Percentiles rank a stretch among this genome's conserved stretches.
Conservation (phyloP, 1,140 invertebrate species). For the Archivesica marissinica region DNA sequence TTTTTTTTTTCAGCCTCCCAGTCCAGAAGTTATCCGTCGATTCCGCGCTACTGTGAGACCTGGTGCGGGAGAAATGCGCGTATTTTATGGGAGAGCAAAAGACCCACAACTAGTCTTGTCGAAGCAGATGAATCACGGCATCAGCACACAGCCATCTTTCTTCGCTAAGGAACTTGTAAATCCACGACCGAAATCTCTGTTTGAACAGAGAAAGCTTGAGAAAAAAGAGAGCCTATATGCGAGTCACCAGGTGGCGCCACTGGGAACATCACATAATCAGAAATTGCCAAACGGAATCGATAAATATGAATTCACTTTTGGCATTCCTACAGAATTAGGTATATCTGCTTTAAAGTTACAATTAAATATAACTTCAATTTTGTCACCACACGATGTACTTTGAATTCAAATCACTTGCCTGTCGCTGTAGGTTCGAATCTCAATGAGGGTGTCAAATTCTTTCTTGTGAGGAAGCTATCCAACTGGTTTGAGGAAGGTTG, state of each 20-base stretch:
- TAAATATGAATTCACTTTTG: constrained; percentile 79
- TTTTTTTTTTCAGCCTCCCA: constrained; percentile 75
- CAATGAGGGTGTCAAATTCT: too few relatives aligned
- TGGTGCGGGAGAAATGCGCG: constrained; percentile 79
- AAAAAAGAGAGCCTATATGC: constrained; percentile 80
- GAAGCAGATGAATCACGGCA: constrained; percentile 81
- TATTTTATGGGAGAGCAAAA: constrained; percentile 82
- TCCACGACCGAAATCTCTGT: constrained; percentile 80
- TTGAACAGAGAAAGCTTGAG: constrained; percentile 77
- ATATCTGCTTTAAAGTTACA: too few relatives aligned
- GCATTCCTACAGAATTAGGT: constrained; percentile 80
- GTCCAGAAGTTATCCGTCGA: constrained; percentile 78
- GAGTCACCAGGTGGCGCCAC: constrained; percentile 77
- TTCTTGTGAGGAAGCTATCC: too few relatives aligned
- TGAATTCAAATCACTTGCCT: too few relatives aligned
- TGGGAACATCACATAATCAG: constrained; percentile 80
- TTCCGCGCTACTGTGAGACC: constrained; percentile 79
- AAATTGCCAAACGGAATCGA: constrained; percentile 78
- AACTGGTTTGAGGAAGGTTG: too few relatives aligned
- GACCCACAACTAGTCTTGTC: constrained; percentile 82
- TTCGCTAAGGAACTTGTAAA: constrained; percentile 79
- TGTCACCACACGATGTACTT: too few relatives aligned
- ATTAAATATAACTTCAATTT: too few relatives aligned
- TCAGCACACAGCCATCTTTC: constrained; percentile 74
- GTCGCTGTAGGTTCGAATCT: too few relatives aligned